Percentiles rank a stretch among this genome's conserved stretches.
phyloP scores from a whole-genome alignment of 2,888 invertebrate genomes.

The Tetheella fluctuosa region DNA sequence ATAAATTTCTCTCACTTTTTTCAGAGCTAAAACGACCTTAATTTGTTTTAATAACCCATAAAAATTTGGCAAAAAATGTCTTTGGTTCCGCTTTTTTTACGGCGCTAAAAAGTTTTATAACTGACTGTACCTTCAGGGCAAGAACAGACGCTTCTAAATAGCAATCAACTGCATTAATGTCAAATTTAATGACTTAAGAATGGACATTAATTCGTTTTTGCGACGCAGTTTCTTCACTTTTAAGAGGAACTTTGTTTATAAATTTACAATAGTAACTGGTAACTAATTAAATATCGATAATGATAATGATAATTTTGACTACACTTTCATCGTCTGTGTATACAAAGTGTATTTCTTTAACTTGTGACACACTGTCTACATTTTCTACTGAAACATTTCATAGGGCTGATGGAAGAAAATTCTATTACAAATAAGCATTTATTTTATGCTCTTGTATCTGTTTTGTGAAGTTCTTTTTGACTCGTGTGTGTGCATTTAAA shows the following conservation, averaged over 20 bases:
- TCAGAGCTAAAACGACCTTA: conserved; percentile 44
- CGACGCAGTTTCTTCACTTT: not conserved
- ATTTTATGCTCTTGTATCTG: too few relatives aligned
- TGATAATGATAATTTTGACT: too few relatives aligned
- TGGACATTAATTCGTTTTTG: not conserved
- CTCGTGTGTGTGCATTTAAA: too few relatives aligned
- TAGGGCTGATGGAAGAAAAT: too few relatives aligned
- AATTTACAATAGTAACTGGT: too few relatives aligned
- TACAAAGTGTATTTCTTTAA: too few relatives aligned
- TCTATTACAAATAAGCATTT: too few relatives aligned
- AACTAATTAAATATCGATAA: too few relatives aligned
- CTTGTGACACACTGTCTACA: too few relatives aligned
- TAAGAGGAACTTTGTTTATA: not conserved
- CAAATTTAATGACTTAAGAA: not conserved
- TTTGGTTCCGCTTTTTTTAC: conserved; percentile 66
- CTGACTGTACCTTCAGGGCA: not conserved
- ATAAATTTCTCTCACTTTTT: conserved; percentile 72
- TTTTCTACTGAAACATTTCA: too few relatives aligned
- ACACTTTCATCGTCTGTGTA: too few relatives aligned
- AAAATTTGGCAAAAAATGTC: conserved; percentile 64
- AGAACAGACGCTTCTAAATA: not conserved
- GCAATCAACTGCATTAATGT: not conserved
- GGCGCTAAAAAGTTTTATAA: conserved; percentile 63
- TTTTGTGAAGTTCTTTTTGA: too few relatives aligned
- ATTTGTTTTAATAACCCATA: conserved; percentile 81